phyloP scores from a whole-genome alignment of 2,888 invertebrate genomes.

The Mystacides longicornis region DNA sequence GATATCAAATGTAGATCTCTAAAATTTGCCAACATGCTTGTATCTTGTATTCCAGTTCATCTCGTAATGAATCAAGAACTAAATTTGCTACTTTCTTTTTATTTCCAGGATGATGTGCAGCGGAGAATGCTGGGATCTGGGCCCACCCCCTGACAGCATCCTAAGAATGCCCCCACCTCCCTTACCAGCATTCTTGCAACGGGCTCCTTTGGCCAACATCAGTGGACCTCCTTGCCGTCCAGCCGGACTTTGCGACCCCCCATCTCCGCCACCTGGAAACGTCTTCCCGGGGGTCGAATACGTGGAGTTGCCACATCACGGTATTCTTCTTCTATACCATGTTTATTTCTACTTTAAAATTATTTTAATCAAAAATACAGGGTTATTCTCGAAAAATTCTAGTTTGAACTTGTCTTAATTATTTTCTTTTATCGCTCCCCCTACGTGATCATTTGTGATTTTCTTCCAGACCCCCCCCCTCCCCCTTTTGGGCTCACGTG shows the following conservation, averaged over 20 bases:
- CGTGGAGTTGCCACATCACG: slow-evolving; percentile 72
- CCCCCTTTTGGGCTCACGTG: too few relatives aligned
- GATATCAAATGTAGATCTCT: too few relatives aligned
- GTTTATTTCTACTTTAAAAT: too few relatives aligned
- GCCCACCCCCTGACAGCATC: slow-evolving; percentile 76
- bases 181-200: slow-evolving; percentile 65
- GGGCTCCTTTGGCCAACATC: slow-evolving; percentile 43
- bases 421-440: not conserved
- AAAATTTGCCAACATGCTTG: too few relatives aligned
- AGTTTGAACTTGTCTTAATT: not conserved
- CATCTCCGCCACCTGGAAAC: slow-evolving; percentile 48
- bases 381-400: too few relatives aligned
- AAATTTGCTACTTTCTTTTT: not conserved
- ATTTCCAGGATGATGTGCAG: slow-evolving; percentile 52
- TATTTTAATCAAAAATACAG: too few relatives aligned
- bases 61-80: slow-evolving; percentile 25
- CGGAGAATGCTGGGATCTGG: slow-evolving; percentile 54
- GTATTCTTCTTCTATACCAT: slow-evolving; percentile 35
- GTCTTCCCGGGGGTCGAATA: slow-evolving; percentile 63
- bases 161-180: slow-evolving; percentile 81
- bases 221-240: slow-evolving; percentile 55
- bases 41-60: too few relatives aligned
- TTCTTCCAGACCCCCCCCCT: too few relatives aligned
- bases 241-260: slow-evolving; percentile 55
- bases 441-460: too few relatives aligned